Percentiles rank a stretch among this genome's conserved stretches.
Evolutionary conservation across 1,140 invertebrate species (phyloP).

Genomic region (Neotoxoptera formosana): DNA sequence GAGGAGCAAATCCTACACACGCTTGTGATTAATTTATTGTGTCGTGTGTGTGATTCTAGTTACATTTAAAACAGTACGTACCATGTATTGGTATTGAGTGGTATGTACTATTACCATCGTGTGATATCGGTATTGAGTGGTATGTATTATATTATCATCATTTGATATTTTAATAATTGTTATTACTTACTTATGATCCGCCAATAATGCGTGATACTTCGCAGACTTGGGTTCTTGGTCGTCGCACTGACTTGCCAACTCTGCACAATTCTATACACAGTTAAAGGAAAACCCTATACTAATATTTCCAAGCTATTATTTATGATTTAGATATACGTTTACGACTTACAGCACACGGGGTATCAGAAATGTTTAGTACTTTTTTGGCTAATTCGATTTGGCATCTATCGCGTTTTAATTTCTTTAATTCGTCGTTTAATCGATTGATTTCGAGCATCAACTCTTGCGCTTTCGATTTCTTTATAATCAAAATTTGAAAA

Average conservation of each 20-base stretch:
- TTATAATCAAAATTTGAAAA: background rate
- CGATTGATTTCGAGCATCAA: background rate
- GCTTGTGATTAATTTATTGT: no score
- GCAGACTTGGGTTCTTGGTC: background rate
- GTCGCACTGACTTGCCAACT: background rate
- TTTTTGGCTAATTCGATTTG: constrained; percentile 47
- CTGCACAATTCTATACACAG: constrained; percentile 32
- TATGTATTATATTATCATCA: background rate
- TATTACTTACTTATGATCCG: background rate
- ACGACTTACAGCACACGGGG: background rate
- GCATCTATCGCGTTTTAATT: constrained; percentile 2
- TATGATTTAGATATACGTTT: background rate
- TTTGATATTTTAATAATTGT: background rate
- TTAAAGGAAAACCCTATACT: background rate
- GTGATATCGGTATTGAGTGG: no score
- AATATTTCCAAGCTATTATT: background rate
- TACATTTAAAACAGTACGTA: no score
- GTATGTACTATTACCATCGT: no score
- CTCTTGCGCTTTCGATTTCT: background rate
- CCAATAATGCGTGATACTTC: background rate
- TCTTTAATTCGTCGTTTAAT: constrained; percentile 7
- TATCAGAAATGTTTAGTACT: constrained; percentile 32
- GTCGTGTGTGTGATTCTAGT: background rate
- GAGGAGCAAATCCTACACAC: no score
- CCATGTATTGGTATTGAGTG: no score